Base-by-base conservation (phyloP, 2,888 invertebrate genomes). In the Tetheella fluctuosa region DNA sequence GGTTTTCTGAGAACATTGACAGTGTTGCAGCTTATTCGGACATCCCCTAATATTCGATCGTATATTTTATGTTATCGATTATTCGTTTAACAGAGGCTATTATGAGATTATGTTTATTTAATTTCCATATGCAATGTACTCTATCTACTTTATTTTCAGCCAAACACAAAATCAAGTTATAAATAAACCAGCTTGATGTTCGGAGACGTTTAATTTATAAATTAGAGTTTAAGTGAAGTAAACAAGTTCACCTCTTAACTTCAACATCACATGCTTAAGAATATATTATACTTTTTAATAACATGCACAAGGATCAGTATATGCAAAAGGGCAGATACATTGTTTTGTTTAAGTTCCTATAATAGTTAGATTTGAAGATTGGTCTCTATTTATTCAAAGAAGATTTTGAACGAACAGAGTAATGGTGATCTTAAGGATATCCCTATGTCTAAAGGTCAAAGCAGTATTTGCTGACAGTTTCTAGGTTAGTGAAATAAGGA, bases 1-100 rank as follows among this genome's bases (percentile, higher is more conserved):
- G 65, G 60, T 64, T 64, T 67, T 69, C 65, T 67, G 59, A 60
- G 66, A 68, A 68, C 64, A 60, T 34, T 68, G 72, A 70, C 71
- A 71, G 60, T 64, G 64, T 66, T 63, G 42, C 39, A 10, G 30
- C 42, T 52, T 30, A 39, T 55, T 15, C 53, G 28, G 23, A n/a
- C 20, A 15, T 34, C 13, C 28, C 28, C 54, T 54, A 17, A 30
- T 17, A 25, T 15, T 28, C 54, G n/a, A 48, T 17, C 20, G 20
- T 8, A 1, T 48, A 20, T 48, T 20, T 20, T 48, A 48, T 2
- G 20, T 48, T 48, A 48, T 48, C 42, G 42, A 20, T 48, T 48
- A 48, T 20, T 23, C n/a, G 53, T 5, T 25, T 23, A 3, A n/a
- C 15, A 34, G 6, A 3, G 7, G 7, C 7, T 2, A 10, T 8